A percentile compares a stretch with the other conserved stretches of the same genome.
Evolutionary conservation across 1,140 invertebrate genomes (phyloP).

Genomic region (Drosophila ironensis): DNA sequence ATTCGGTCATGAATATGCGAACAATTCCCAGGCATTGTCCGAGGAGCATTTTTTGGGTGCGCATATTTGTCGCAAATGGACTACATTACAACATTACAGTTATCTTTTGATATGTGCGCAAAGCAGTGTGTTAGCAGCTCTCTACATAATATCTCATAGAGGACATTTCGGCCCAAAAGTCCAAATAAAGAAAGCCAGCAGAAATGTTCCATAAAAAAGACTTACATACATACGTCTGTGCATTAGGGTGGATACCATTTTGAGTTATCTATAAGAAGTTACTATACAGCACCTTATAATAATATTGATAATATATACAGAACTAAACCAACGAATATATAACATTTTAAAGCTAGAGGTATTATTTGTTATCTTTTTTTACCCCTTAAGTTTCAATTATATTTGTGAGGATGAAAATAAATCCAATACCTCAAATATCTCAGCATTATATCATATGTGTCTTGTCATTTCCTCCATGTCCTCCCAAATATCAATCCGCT

Average conservation of each 20-base stretch:
- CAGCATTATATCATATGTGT: no score
- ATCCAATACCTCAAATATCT: no score
- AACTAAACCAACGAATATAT: no score
- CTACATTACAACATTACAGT: slow-evolving; percentile 75
- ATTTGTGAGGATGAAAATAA: no score
- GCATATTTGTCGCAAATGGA: slow-evolving; percentile 78
- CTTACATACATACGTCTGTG: no score
- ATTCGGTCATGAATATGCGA: slow-evolving; percentile 79
- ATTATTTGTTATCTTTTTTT: no score
- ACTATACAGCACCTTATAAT: no score
- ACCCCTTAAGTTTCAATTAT: no score
- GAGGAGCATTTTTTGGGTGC: slow-evolving; percentile 65
- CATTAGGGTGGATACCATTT: slow-evolving; percentile 7
- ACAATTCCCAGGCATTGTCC: slow-evolving; percentile 72
- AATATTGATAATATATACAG: no score
- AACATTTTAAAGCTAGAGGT: no score
- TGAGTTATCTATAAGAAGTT: neutral
- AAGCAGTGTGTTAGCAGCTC: slow-evolving; percentile 11
- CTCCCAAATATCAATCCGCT: no score
- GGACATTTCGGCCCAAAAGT: slow-evolving; percentile 28
- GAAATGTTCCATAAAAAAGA: slow-evolving; percentile 27
- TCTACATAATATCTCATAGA: slow-evolving; percentile 23
- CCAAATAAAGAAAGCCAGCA: slow-evolving; percentile 32
- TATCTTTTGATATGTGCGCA: slow-evolving; percentile 59
- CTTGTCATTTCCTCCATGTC: no score